phyloP scores from a whole-genome alignment of 2,888 invertebrate genomes.

The Meliscaeva auricollis region DNA sequence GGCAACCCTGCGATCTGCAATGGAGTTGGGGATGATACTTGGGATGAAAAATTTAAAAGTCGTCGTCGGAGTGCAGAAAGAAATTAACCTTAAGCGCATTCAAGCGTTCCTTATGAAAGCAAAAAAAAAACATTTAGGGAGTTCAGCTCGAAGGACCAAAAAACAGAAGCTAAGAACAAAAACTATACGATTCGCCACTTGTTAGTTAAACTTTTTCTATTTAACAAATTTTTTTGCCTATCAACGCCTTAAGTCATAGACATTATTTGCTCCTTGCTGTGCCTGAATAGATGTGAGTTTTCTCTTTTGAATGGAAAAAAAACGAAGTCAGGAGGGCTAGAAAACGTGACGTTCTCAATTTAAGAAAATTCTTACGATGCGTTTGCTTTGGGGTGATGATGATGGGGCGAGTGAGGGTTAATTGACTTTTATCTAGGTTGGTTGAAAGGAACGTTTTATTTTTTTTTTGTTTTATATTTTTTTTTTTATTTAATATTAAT shows the following conservation, averaged over 20 bases:
- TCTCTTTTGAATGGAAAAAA: conserved; percentile 22
- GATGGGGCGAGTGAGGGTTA: conserved; percentile 44
- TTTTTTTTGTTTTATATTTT: neutral
- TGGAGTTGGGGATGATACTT: neutral
- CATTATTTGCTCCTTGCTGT: conserved; percentile 60
- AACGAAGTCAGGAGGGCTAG: neutral
- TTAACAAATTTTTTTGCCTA: conserved; percentile 47
- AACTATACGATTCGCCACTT: conserved; percentile 41
- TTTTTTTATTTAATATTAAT: conserved; percentile 12
- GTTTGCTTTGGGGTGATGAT: neutral
- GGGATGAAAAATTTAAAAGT: neutral
- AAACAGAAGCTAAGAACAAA: neutral
- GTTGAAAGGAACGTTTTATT: conserved; percentile 24
- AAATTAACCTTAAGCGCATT: conserved; percentile 67
- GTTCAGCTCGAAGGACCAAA: conserved; percentile 31
- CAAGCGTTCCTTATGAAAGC: conserved; percentile 18
- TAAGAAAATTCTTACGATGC: conserved; percentile 38
- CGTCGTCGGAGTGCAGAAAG: conserved; percentile 18
- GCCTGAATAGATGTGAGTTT: conserved; percentile 45
- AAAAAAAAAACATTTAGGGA: neutral
- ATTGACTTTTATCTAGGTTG: conserved; percentile 68
- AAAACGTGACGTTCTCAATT: conserved; percentile 33
- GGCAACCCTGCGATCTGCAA: neutral
- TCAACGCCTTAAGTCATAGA: conserved; percentile 71
- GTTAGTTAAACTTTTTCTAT: conserved; percentile 40